Evolutionary conservation across 2,113 vertebrate species (phyloP).

Genomic region (Protobothrops flavoviridis): DNA sequence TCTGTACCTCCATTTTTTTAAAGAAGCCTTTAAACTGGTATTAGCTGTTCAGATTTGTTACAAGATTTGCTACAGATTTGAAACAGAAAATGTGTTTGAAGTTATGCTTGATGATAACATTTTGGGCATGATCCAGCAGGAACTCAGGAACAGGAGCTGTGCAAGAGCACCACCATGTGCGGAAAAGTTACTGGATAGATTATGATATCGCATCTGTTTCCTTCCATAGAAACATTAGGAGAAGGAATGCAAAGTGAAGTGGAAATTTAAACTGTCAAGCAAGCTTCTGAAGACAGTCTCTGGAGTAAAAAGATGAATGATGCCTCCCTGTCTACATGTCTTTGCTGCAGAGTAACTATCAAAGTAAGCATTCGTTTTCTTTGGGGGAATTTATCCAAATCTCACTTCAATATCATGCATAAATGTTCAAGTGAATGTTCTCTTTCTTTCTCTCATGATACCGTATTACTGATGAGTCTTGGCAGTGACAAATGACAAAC

Average conservation of each 20-base stretch:
- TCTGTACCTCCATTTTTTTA: background rate
- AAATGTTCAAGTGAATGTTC: constrained; percentile 58
- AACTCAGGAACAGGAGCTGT: background rate
- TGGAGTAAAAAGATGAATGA: constrained; percentile 51
- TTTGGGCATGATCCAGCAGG: background rate
- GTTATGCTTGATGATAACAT: background rate
- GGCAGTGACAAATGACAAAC: constrained; percentile 66
- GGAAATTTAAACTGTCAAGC: constrained; percentile 49
- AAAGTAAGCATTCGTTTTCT: constrained; percentile 58
- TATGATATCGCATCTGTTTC: background rate
- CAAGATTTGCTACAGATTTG: background rate
- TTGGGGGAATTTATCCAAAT: constrained; percentile 57
- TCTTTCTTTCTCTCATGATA: constrained; percentile 59
- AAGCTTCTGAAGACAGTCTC: constrained; percentile 41
- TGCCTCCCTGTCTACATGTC: constrained; percentile 42
- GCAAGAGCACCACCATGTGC: background rate
- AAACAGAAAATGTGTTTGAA: background rate
- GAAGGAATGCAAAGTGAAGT: constrained; percentile 48
- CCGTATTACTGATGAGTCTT: constrained; percentile 56
- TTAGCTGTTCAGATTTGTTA: background rate
- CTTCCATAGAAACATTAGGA: constrained; percentile 25
- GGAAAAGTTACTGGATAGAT: background rate
- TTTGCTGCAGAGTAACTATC: constrained; percentile 51
- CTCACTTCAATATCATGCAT: constrained; percentile 57
- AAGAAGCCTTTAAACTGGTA: no score